Base-by-base conservation (phyloP, 1,140 invertebrate genomes). In the Zophobas morio region DNA sequence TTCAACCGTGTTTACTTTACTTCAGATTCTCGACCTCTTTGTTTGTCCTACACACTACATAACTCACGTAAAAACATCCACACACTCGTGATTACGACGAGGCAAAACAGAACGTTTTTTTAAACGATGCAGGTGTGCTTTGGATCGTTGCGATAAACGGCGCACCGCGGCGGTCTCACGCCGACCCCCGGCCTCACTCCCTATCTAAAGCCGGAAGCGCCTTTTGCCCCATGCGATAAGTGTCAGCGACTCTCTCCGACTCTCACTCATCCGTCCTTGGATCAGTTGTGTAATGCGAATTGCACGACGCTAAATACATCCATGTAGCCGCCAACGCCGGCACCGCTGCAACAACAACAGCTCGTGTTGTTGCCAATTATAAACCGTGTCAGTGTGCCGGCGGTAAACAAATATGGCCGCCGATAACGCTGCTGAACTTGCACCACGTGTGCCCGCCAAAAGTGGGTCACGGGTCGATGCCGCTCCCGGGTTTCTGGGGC, bases 391-490 rank as follows among this genome's bases (percentile, higher is more conserved):
- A 72, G 47, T 72, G 70, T 72, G 70, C 70, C 70, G 70, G 33
- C 60, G 60, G 70, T 72, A 72, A 72, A 72, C 70, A 72, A 72
- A 72, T 54, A 72, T 72, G 70, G 51, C 46, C 46, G n/a, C 49
- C 4, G 35, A n/a, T 33, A 32, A 71, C 34, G 1, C 33, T 36
- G 51, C 46, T 32, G 34, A 35, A 36, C 33, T 71, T 71, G 49
- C 53, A 75, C 79, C 82, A 83, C 82, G 82, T 83, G 82, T 20
- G 3, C 42, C 6, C 49, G 49, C 82, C 74, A 83, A 82, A 81
- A 84, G 79, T 85, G 77, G 85, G 85, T 86, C 85, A 81, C 85
- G 83, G 81, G 82, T 85, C 84, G 84, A 84, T 86, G 83, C 80
- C 57, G 78, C 81, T 79, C 81, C 81, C 81, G 81, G 83, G 82